These are phyloP conservation scores for Oreochromis aureus DNA, from an alignment of 2,113 vertebrate species.

Conservation along the genomic window DNA sequence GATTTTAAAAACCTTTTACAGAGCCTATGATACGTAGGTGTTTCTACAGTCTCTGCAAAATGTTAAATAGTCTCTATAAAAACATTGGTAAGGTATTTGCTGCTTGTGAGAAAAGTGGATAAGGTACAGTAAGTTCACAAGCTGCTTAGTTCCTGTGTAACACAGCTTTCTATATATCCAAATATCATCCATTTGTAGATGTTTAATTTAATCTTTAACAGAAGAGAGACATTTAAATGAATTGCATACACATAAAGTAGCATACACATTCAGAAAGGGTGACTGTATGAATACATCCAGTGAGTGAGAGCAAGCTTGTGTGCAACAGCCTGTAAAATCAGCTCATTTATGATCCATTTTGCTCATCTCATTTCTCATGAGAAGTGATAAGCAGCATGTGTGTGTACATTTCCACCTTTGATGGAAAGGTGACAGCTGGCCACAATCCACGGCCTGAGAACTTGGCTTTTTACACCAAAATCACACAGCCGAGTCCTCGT, in stretches of 20 bases:
- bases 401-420: neutral
- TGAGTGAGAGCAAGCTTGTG: conserved; percentile 1
- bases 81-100: neutral
- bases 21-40: neutral
- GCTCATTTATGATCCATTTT: conserved; percentile 43
- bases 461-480: conserved; percentile 20
- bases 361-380: conserved; percentile 5
- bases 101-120: neutral
- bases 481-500: conserved; percentile 26
- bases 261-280: neutral
- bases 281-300: neutral
- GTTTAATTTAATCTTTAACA: conserved; percentile 2
- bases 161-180: neutral
- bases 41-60: neutral
- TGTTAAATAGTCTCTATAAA: neutral
- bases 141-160: neutral
- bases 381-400: conserved; percentile 10
- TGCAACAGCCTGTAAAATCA: conserved; percentile 5
- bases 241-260: neutral
- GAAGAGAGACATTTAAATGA: neutral
- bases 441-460: neutral
- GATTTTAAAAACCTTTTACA: neutral
- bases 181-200: neutral
- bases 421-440: conserved; percentile 28
- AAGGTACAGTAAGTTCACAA: neutral